Evolutionary conservation across 2,113 vertebrate species (phyloP).

Genomic region (Gobio gobio): DNA sequence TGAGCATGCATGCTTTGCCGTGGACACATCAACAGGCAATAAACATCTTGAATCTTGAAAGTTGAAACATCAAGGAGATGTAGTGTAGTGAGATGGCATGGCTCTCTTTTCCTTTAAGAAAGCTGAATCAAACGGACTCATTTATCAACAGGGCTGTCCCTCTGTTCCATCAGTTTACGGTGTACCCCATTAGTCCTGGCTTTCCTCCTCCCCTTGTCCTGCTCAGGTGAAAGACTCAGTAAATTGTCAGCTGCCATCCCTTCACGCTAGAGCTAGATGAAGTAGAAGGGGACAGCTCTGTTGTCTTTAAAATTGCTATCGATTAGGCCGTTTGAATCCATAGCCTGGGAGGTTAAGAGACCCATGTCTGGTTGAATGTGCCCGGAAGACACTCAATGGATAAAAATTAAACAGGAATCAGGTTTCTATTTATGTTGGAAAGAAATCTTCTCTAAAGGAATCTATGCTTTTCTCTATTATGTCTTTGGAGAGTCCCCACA

Average conservation of each 20-base stretch:
- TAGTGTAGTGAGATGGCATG: slow-evolving; percentile 6
- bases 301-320: slow-evolving; percentile 71
- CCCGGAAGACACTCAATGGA: slow-evolving; percentile 53
- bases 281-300: slow-evolving; percentile 66
- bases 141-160: slow-evolving; percentile 61
- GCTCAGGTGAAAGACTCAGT: slow-evolving; percentile 60
- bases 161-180: slow-evolving; percentile 62
- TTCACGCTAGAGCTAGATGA: slow-evolving; percentile 61
- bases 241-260: slow-evolving; percentile 68
- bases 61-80: slow-evolving; percentile 29
- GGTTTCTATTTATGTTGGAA: neutral
- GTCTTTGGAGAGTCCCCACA: no score
- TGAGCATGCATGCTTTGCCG: neutral
- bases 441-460: neutral
- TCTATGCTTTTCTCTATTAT: neutral
- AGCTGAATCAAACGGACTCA: slow-evolving; percentile 20
- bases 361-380: slow-evolving; percentile 27
- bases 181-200: slow-evolving; percentile 62
- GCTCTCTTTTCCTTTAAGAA: slow-evolving; percentile 8
- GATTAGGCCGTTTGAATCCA: slow-evolving; percentile 70
- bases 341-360: slow-evolving; percentile 67
- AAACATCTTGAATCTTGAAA: slow-evolving; percentile 22
- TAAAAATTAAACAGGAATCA: slow-evolving; percentile 54
- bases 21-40: slow-evolving; percentile 17
- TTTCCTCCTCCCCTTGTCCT: slow-evolving; percentile 62